Evolutionary conservation across 92 coral and sea anemone species (phyloP), one percentile per base, ranked within the genome.

Genomic region (Parazoanthus atlanticus): DNA sequence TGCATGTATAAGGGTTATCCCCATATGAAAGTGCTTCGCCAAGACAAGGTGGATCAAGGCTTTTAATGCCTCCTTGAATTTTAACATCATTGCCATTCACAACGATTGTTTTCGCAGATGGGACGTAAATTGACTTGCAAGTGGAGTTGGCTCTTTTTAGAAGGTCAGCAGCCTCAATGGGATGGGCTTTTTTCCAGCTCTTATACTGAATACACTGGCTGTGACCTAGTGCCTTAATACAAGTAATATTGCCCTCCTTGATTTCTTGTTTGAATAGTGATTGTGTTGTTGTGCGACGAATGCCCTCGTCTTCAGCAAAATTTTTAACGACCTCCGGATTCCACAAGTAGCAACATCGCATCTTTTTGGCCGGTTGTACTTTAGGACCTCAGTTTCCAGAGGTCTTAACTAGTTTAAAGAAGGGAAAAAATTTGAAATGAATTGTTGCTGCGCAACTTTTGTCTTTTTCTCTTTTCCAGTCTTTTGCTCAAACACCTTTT

Each of bases 251-350:
- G 25, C 81, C 80, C 61, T 23, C n/a, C 66, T 46, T 30, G 25
- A 86, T 61, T 86, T 75, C 71, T 8, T 7, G 6, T 86, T 86
- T 86, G 89, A 88, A 88, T 56, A 88, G 86, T 47, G 85, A 77
- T 79, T 88, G 79, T 25, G 89, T 12, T 73, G 88, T 82, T 74
- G 75, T 71, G 82, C 91, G 64, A 38, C 88, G 82, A 30, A 89
- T 82, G 26, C 85, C 88, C n/a, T 75, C 52, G 78, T 89, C 88
- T 40, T 89, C 52, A 54, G 85, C 83, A 41, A 89, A 89, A 82
- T 89, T 28, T 89, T 89, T 81, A 21, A 83, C 88, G 84, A 89
- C 91, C 91, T 89, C 91, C 78, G 91, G 88, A 89, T 89, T 80
- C 88, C 85, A 89, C 65, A 70, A 82, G 47, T 89, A 84, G 78